phyloP scores from a whole-genome alignment of 2,797 vertebrate genomes.

The Buceros bicornis region DNA sequence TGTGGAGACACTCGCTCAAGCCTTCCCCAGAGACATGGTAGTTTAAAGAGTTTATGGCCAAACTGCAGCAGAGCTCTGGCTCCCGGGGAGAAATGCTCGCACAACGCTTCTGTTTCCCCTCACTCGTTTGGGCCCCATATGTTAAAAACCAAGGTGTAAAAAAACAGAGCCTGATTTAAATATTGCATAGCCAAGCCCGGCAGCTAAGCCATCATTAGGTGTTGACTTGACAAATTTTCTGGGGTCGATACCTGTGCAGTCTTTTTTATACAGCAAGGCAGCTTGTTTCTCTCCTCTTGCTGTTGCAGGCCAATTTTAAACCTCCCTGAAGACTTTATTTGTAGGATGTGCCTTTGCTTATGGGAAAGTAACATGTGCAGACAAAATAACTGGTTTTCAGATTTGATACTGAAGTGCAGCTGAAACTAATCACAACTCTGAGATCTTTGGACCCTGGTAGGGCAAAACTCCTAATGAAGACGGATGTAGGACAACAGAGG shows the following conservation, averaged over 20 bases:
- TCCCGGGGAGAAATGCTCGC: background rate
- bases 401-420: background rate
- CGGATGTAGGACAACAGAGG: background rate
- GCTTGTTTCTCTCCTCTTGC: constrained; percentile 36
- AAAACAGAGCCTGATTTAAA: constrained; percentile 12
- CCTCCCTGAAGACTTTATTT: constrained; percentile 43
- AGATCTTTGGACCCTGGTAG: background rate
- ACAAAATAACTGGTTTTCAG: constrained; percentile 36
- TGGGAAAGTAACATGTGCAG: constrained; percentile 28
- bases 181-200: background rate
- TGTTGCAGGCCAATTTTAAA: constrained; percentile 41
- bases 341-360: constrained; percentile 33
- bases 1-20: background rate
- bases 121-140: background rate
- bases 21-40: background rate
- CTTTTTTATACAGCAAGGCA: constrained; percentile 19
- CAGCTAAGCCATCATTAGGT: constrained; percentile 62
- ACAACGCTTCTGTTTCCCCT: background rate
- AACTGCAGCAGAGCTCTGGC: background rate
- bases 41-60: constrained; percentile 8
- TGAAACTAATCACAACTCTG: constrained; percentile 57
- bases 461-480: constrained; percentile 33
- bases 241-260: constrained; percentile 28
- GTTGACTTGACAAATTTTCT: constrained; percentile 67
- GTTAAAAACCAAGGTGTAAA: constrained; percentile 25